Evolutionary conservation across 2,113 vertebrate genomes (phyloP), one percentile per base, ranked within the genome.

Genomic region (Istiophorus platypterus): DNA sequence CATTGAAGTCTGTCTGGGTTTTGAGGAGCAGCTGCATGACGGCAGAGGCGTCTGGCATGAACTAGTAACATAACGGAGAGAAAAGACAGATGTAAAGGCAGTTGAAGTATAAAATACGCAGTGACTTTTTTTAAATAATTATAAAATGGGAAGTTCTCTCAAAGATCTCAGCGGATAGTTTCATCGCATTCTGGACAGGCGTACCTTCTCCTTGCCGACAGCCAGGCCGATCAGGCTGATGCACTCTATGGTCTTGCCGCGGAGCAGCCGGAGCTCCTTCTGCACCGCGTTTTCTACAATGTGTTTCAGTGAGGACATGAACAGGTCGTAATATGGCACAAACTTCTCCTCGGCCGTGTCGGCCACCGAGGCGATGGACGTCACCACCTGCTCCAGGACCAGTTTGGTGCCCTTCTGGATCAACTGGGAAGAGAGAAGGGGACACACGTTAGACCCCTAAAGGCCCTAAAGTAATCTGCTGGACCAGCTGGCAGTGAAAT

Each of bases 261-360:
- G 92, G 26, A 99, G 86, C 77, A 99, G 97, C 18, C 99, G 94
- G 15, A 99, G 95, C 82, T 99, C 99, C 90, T 99, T 99, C 82
- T 99, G 98, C 74, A 99, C 96, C 2, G 96, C 98, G 13, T 98
- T 99, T 87, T 99, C 98, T 7, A 99, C 99, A 17, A 99, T 98
- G 92, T 99, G 97, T 85, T 98, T 99, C 45, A 99, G 95, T 11
- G 97, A 99, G 1, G 99, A 97, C 97, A 99, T 99, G 94, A 99
- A 99, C 76, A 97, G 94, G 83, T 99, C 97, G 75, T 99, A 99
- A 84, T 99, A 99, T 8, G 98, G 98, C 89, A 99, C 98, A 87
- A 99, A 99, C 82, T 97, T 99, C 91, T 99, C 98, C 92, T 99
- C 98, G 6, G 97, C 98, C 0, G 98, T 99, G 94, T 99, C 98